Evolutionary conservation across 2,113 vertebrate species (phyloP).

Genomic region (Boulengerochromis microlepis): DNA sequence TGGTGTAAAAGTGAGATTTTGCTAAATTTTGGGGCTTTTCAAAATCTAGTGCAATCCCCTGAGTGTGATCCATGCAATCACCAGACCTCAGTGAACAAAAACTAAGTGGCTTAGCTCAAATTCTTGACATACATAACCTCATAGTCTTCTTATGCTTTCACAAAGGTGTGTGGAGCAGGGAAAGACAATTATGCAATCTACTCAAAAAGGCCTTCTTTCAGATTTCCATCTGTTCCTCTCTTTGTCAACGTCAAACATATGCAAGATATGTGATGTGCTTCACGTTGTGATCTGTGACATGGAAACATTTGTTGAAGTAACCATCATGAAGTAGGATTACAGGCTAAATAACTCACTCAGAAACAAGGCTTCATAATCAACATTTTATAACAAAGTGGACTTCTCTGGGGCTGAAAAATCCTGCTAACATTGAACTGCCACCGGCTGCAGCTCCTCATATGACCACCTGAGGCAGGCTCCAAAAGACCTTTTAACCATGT

Average conservation of each 20-base stretch:
- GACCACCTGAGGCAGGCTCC: neutral
- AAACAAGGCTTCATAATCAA: neutral
- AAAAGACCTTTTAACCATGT: neutral
- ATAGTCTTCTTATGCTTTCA: neutral
- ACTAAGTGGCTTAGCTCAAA: neutral
- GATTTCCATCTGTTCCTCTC: neutral
- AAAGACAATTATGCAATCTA: neutral
- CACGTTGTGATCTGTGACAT: neutral
- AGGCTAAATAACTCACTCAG: neutral
- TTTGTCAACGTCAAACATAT: neutral
- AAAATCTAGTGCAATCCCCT: slow-evolving; percentile 27
- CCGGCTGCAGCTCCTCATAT: neutral
- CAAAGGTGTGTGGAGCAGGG: neutral
- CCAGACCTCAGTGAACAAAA: neutral
- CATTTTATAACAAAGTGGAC: neutral
- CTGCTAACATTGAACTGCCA: neutral
- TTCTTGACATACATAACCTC: neutral
- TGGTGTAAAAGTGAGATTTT: slow-evolving; percentile 10
- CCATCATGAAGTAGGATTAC: neutral
- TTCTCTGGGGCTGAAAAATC: neutral
- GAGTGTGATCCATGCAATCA: slow-evolving; percentile 33
- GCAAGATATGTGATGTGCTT: neutral
- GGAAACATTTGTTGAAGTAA: neutral
- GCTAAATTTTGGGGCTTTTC: neutral
- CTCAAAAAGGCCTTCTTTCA: neutral